Base-by-base conservation (phyloP, 1,140 invertebrate species). In the Paraescarpia echinospica region DNA sequence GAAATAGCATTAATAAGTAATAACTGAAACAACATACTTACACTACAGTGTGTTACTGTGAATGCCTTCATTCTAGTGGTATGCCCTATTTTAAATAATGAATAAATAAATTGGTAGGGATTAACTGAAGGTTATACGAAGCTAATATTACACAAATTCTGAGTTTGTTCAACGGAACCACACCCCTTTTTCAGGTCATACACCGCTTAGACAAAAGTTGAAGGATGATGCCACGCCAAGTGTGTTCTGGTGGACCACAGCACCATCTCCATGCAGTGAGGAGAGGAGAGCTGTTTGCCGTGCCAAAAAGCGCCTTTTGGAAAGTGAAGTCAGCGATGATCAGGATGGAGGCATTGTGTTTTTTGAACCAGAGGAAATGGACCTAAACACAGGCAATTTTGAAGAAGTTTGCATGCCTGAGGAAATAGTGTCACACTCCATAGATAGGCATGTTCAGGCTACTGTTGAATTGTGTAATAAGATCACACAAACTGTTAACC, bases 241-340 rank as follows among this genome's bases (percentile, higher is more conserved):
- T 89, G 0, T 14, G 89, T 89, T 89, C 89, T 89, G n/a, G n/a
- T 89, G 89, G 89, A 89, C n/a, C 31, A 89, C 34, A 34, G 89
- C 89, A 89, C 89, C 1, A 89, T 89, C 89, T 14, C 89, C 89
- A 89, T 0, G n/a, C 89, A 89, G 89, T 89, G 89, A 89, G 34
- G 89, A 89, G 34, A n/a, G n/a, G n/a, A 89, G 89, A 89, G 89
- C 34, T 89, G 89, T 89, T 89, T 12, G 89, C n/a, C 12, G 89
- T 33, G n/a, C 89, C n/a, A 89, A 31, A 89, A 33, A 34, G n/a
- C 89, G 89, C 9, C n/a, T 34, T 0, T 34, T 89, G 89, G 18
- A 51, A 51, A 18, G 8, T 51, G 48, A 51, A 8, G 1, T 51
- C 48, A 8, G 8, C 8, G 89, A 89, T 34, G 34, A 34, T 14